phyloP scores from a whole-genome alignment of 2,888 invertebrate genomes.

The Rhimphoctona megacephalus region DNA sequence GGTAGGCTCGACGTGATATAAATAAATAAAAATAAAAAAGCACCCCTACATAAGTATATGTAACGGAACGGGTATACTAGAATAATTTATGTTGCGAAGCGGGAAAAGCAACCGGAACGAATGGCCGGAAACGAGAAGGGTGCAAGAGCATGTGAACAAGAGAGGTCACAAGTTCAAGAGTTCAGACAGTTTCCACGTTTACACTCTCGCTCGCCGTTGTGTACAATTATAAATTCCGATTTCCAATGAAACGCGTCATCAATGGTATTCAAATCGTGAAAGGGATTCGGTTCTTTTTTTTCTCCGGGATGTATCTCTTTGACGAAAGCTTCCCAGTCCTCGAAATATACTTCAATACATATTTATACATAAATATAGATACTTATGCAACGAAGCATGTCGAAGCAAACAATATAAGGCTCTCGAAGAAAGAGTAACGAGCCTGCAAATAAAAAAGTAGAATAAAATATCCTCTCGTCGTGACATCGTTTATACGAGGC shows the following conservation, averaged over 20 bases:
- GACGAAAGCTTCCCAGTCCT: conserved; percentile 20
- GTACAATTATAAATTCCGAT: conserved; percentile 56
- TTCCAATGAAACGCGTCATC: conserved; percentile 61
- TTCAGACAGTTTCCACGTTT: conserved; percentile 68
- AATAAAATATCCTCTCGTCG: conserved; percentile 40
- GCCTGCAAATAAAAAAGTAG: conserved; percentile 23
- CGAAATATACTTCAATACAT: background rate
- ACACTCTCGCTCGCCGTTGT: conserved; percentile 21
- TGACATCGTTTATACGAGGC: conserved; percentile 62
- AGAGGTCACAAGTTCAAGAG: conserved; percentile 81
- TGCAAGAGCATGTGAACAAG: conserved; percentile 58
- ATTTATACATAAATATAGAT: background rate
- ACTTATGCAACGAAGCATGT: conserved; percentile 2
- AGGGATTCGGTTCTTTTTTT: conserved; percentile 10
- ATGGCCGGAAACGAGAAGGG: conserved; percentile 55
- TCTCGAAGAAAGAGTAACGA: conserved; percentile 51
- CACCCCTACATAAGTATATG: conserved; percentile 5
- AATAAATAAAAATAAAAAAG: conserved; percentile 8
- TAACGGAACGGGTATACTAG: conserved; percentile 50
- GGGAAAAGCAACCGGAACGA: conserved; percentile 59
- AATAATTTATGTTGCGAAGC: conserved; percentile 72
- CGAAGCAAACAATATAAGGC: conserved; percentile 36
- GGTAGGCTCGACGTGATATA: conserved; percentile 16
- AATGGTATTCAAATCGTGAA: conserved; percentile 53
- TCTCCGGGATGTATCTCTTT: background rate